phyloP scores from a whole-genome alignment of 2,888 invertebrate genomes.

The Hirtodrosophila duncani region DNA sequence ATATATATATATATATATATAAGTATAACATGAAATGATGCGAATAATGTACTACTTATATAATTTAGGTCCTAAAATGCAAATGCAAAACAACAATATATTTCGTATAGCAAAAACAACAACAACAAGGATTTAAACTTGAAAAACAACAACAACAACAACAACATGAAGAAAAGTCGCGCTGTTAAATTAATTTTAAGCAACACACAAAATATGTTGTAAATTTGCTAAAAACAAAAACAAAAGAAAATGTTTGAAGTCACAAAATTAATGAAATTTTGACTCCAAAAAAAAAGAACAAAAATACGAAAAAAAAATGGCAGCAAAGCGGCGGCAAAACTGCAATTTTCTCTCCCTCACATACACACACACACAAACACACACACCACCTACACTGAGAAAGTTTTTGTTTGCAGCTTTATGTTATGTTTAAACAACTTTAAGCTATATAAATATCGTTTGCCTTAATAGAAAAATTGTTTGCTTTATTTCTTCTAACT shows the following conservation, averaged over 20 bases:
- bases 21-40: no score
- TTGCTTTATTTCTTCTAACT: conserved; percentile 14
- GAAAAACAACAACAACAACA: no score
- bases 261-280: no score
- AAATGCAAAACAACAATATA: no score
- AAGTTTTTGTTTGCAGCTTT: conserved; percentile 46
- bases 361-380: conserved; percentile 13
- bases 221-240: no score
- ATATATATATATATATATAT: no score
- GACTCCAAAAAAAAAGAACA: not conserved
- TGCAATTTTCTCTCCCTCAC: not conserved
- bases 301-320: not conserved
- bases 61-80: no score
- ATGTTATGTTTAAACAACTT: conserved; percentile 44
- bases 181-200: conserved; percentile 61
- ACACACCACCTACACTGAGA: conserved; percentile 9
- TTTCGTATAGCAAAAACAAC: no score
- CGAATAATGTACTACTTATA: no score
- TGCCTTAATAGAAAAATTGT: conserved; percentile 64
- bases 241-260: no score
- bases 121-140: no score
- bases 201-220: conserved; percentile 6
- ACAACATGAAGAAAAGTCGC: conserved; percentile 1
- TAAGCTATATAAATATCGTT: conserved; percentile 58
- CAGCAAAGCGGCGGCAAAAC: conserved; percentile 3